A percentile compares a stretch with the other conserved stretches of the same genome.
Conservation (phyloP, 2,113 vertebrate genomes). For the Phrynosoma blainvillii region DNA sequence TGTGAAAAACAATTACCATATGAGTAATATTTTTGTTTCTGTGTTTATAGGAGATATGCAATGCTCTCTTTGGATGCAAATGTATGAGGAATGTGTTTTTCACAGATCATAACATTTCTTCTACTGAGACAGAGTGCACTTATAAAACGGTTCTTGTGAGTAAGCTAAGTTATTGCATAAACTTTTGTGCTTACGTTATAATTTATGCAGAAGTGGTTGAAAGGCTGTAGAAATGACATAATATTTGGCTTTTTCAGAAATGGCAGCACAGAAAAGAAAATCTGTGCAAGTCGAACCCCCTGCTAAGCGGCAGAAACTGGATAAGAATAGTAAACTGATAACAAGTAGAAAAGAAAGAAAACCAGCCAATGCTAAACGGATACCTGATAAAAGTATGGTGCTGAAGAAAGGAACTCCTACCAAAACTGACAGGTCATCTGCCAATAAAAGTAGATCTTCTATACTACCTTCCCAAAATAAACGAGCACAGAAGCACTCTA, state of each 20-base stretch:
- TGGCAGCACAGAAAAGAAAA: slow-evolving; percentile 81
- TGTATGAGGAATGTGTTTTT: slow-evolving; percentile 79
- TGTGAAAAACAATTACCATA: not conserved
- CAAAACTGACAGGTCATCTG: slow-evolving; percentile 72
- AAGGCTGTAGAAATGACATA: slow-evolving; percentile 41
- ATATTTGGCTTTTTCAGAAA: slow-evolving; percentile 77
- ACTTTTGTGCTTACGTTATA: not conserved
- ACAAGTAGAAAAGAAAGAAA: slow-evolving; percentile 71
- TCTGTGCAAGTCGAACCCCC: slow-evolving; percentile 72
- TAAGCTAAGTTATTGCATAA: slow-evolving; percentile 56
- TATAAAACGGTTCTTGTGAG: slow-evolving; percentile 79
- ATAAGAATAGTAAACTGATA: slow-evolving; percentile 68
- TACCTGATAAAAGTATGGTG: slow-evolving; percentile 69
- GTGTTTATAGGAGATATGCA: slow-evolving; percentile 71
- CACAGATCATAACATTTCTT: slow-evolving; percentile 75
- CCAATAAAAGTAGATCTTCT: slow-evolving; percentile 56
- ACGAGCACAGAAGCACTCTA: slow-evolving; percentile 47
- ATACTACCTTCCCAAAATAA: slow-evolving; percentile 23
- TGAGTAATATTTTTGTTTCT: slow-evolving; percentile 12
- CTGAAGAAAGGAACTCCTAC: slow-evolving; percentile 73
- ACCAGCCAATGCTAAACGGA: slow-evolving; percentile 71
- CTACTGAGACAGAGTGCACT: slow-evolving; percentile 71
- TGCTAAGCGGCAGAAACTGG: slow-evolving; percentile 76
- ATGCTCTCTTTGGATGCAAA: slow-evolving; percentile 63
- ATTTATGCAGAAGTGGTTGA: not conserved